phyloP scores from a whole-genome alignment of 2,888 invertebrate species.

The Notodonta dromedarius region DNA sequence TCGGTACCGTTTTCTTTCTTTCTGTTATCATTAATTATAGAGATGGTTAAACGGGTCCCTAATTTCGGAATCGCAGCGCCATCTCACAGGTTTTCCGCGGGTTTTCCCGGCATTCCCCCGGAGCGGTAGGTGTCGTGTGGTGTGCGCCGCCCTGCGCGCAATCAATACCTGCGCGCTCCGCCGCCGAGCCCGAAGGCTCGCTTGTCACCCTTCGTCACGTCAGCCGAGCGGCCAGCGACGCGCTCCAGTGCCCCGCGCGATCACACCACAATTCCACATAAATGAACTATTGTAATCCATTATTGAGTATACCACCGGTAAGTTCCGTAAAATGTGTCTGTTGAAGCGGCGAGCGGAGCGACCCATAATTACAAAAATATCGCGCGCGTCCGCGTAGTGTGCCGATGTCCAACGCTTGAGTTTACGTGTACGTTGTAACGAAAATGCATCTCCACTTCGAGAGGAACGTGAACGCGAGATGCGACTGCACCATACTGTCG shows the following conservation, averaged over 20 bases:
- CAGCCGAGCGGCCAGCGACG: constrained; percentile 56
- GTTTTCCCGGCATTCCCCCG: constrained; percentile 56
- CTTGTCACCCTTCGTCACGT: constrained; percentile 73
- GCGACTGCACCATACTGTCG: constrained; percentile 97
- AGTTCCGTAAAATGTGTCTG: constrained; percentile 52
- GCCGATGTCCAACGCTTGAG: constrained; percentile 40
- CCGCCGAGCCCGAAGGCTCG: constrained; percentile 50
- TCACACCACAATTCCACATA: constrained; percentile 31
- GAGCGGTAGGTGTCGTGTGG: constrained; percentile 63
- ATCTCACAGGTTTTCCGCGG: constrained; percentile 60
- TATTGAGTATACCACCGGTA: constrained; percentile 31
- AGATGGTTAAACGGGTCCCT: background rate
- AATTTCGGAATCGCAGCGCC: constrained; percentile 50
- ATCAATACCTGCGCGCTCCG: constrained; percentile 75
- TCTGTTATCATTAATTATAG: background rate
- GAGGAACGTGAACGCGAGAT: constrained; percentile 95
- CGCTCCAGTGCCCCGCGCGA: constrained; percentile 41
- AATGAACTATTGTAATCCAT: constrained; percentile 39
- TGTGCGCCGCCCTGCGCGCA: constrained; percentile 57
- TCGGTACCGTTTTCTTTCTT: no score
- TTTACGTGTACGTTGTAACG: constrained; percentile 44
- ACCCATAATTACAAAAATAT: constrained; percentile 18
- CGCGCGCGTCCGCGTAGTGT: constrained; percentile 44
- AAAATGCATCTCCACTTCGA: constrained; percentile 98
- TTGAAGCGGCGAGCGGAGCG: constrained; percentile 30